These are phyloP conservation scores for Coturnix japonica DNA, from an alignment of 2,113 vertebrate species.

Conservation along the genomic window DNA sequence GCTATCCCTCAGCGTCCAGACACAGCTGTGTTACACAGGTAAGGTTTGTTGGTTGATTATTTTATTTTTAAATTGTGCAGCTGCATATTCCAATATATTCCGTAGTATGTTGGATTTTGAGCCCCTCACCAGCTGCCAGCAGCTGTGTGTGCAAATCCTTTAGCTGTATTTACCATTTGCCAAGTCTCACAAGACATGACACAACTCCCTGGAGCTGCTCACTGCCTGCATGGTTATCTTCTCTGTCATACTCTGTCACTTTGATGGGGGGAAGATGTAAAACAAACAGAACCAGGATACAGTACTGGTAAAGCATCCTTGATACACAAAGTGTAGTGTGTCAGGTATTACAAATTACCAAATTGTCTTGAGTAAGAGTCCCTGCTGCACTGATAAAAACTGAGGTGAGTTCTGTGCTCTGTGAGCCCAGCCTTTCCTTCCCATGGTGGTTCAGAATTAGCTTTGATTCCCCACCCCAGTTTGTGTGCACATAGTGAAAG, in stretches of 20 bases:
- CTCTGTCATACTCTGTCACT: background rate
- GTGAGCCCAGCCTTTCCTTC: background rate
- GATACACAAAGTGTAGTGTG: background rate
- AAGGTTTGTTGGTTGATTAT: background rate
- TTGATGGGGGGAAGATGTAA: background rate
- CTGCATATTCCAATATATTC: background rate
- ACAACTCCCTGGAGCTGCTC: background rate
- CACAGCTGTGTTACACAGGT: background rate
- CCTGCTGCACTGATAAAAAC: background rate
- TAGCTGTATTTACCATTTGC: background rate
- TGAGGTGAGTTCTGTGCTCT: background rate
- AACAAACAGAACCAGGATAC: background rate
- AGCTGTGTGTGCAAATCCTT: background rate
- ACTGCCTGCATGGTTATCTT: background rate
- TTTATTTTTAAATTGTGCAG: background rate
- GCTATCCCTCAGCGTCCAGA: no score
- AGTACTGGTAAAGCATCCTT: background rate
- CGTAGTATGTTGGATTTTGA: background rate
- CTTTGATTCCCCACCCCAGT: rapidly evolving
- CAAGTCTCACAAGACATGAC: background rate
- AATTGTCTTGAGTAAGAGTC: background rate
- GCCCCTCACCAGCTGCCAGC: background rate
- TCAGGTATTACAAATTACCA: background rate
- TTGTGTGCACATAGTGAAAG: background rate
- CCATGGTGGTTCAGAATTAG: background rate